Conservation (phyloP, 2,797 vertebrate genomes). For the Karalla daura region DNA sequence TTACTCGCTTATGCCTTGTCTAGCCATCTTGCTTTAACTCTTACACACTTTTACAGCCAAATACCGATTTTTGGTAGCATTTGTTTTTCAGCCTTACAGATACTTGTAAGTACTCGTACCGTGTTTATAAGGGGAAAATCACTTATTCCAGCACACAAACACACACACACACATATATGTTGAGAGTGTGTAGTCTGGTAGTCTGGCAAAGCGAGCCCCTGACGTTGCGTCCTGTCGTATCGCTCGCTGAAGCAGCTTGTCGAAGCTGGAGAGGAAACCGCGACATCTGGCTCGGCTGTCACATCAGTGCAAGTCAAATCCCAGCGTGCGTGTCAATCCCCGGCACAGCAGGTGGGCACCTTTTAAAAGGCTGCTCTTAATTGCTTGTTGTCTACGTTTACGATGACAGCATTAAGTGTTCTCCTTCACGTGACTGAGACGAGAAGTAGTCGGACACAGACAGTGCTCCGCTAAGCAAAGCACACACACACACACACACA, state of each 20-base stretch:
- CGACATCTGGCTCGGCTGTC: slow-evolving; percentile 13
- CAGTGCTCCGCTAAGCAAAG: too few relatives aligned
- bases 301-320: neutral
- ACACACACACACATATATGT: too few relatives aligned
- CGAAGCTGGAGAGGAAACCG: slow-evolving; percentile 14
- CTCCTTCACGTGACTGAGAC: too few relatives aligned
- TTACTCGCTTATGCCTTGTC: slow-evolving; percentile 22
- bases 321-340: neutral
- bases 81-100: too few relatives aligned
- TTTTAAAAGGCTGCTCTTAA: slow-evolving; percentile 15
- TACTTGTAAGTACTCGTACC: too few relatives aligned
- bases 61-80: slow-evolving; percentile 13
- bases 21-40: slow-evolving; percentile 31
- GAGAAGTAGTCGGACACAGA: too few relatives aligned
- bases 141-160: too few relatives aligned
- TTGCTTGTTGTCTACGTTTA: too few relatives aligned
- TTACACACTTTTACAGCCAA: slow-evolving; percentile 9
- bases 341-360: slow-evolving; percentile 3
- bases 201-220: neutral
- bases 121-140: too few relatives aligned
- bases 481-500: too few relatives aligned
- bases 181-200: too few relatives aligned
- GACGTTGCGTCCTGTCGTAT: slow-evolving; percentile 2
- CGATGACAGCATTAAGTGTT: too few relatives aligned
- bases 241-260: slow-evolving; percentile 2